Base-by-base conservation (phyloP, 2,888 invertebrate species). In the Nasonovia ribisnigri region DNA sequence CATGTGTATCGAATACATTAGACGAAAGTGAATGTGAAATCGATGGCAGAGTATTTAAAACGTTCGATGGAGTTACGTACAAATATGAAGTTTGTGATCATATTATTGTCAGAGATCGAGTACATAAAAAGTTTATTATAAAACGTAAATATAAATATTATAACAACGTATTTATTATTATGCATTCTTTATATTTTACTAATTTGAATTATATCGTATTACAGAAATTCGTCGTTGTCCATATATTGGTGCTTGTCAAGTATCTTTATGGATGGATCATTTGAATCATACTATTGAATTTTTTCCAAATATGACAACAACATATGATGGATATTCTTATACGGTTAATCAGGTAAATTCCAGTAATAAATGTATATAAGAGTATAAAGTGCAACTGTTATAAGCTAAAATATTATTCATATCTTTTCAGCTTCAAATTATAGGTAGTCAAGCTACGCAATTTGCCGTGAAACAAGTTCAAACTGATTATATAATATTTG, bases 31-130 rank as follows among this genome's bases (percentile, higher is more conserved):
- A 97, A 29, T 98, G 98, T 95, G 97, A 97, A 95, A 96, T 98
- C n/a, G 97, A 97, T 1, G 98, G 98, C 0, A 97, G 97, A 92
- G 97, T 97, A 0, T 97, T 98, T 95, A 97, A 96, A 95, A 98
- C 98, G 0, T 98, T 98, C 95, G 98, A 98, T 95, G 97, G 97
- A 36, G 96, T 97, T 0, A 97, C 97, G 95, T 98, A 97, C 95
- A 97, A 98, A 95, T 98, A 97, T 95, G 98, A 98, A 95, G 96
- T 97, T 36, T 98, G 98, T 95, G 97, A 97, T 96, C 98, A 98
- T 95, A 97, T 98, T 88, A 96, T 98, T 84, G 97, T 97, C 0
- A 96, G 97, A 94, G 98, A 98, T 95, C 96, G 97, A 95, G 96
- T 96, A 24, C 96, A 96, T 94, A 96, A 97, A 88, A 96, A 97